Conservation (phyloP, 2,888 invertebrate species). For the Meandrusa payeni region DNA sequence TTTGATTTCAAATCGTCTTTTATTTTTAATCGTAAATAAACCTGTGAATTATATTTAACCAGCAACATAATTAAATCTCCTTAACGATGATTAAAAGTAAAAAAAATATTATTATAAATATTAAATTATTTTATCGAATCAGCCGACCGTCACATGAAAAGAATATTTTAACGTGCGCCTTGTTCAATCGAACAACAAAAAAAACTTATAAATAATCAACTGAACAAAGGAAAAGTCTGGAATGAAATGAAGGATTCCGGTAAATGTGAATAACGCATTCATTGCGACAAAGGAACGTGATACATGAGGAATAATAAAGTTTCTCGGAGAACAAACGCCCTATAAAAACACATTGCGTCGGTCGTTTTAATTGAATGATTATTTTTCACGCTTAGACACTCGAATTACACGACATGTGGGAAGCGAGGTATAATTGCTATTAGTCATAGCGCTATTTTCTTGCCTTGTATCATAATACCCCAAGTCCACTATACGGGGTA, state of each 20-base stretch:
- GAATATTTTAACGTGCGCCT: too few species aligned
- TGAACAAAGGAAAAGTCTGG: slow-evolving; percentile 11
- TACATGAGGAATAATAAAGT: slow-evolving; percentile 4
- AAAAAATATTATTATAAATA: too few species aligned
- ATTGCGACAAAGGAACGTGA: slow-evolving; percentile 15
- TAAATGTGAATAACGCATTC: slow-evolving; percentile 10
- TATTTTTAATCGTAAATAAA: too few species aligned
- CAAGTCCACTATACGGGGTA: too few species aligned
- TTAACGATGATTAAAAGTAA: too few species aligned
- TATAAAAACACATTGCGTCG: slow-evolving; percentile 2
- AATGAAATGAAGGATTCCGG: slow-evolving; percentile 7
- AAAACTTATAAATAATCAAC: neutral
- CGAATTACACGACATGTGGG: neutral
- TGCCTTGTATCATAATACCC: neutral
- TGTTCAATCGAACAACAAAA: neutral
- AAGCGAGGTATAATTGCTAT: slow-evolving; percentile 1
- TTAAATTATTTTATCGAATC: too few species aligned
- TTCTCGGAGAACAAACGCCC: slow-evolving; percentile 7
- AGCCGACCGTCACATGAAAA: too few species aligned
- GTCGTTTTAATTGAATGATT: slow-evolving; percentile 15
- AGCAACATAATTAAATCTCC: too few species aligned
- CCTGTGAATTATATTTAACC: too few species aligned
- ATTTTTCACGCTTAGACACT: slow-evolving; percentile 14
- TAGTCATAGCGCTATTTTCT: slow-evolving; percentile 1
- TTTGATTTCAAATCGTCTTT: too few species aligned